These are phyloP conservation scores for Balaeniceps rex DNA, from an alignment of 2,113 vertebrate genomes.

Conservation along the genomic window DNA sequence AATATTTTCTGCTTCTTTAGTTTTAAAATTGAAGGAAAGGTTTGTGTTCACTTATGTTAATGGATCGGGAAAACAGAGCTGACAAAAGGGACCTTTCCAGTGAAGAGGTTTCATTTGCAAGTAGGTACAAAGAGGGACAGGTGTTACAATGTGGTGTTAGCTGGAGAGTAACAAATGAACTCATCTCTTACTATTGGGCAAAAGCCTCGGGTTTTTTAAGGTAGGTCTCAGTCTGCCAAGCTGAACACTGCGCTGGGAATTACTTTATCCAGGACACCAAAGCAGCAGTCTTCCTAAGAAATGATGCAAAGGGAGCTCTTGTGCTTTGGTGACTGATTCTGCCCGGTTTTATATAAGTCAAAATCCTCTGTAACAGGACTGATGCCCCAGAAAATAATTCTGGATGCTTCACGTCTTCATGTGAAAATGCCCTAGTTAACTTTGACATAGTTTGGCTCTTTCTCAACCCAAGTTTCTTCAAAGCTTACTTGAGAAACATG, in stretches of 20 bases:
- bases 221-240: background rate
- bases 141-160: background rate
- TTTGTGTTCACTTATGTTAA: background rate
- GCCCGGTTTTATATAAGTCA: background rate
- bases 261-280: background rate
- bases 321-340: background rate
- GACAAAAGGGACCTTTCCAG: background rate
- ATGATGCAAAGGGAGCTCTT: background rate
- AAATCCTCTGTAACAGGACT: background rate
- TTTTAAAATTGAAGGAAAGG: background rate
- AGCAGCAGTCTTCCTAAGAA: background rate
- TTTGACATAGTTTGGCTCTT: background rate
- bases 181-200: background rate
- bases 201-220: background rate
- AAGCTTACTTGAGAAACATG: background rate
- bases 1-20: background rate
- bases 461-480: background rate
- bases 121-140: background rate
- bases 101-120: background rate
- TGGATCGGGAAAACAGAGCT: background rate
- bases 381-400: background rate
- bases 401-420: background rate
- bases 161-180: background rate
- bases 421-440: background rate
- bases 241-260: background rate